phyloP scores from a whole-genome alignment of 2,113 vertebrate species.

The Serinus canaria region DNA sequence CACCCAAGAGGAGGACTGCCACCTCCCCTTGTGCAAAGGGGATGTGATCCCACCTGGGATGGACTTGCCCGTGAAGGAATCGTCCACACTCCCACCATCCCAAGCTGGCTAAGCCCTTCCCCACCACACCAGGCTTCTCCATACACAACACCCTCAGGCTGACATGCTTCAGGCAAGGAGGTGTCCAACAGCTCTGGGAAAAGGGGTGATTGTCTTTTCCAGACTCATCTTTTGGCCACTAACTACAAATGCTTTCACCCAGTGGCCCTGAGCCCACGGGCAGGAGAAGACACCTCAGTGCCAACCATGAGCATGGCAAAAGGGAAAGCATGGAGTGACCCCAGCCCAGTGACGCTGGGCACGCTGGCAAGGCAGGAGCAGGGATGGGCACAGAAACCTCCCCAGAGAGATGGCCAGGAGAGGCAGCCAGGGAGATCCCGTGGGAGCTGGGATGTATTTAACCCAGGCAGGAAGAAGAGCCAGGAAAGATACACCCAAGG shows the following conservation, averaged over 20 bases:
- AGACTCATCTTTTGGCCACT: not conserved
- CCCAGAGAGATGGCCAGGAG: not conserved
- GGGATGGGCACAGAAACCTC: not conserved
- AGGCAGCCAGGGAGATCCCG: not conserved
- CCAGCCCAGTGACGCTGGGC: fast-evolving
- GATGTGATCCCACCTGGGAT: not conserved
- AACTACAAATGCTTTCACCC: not conserved
- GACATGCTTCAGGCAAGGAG: fast-evolving
- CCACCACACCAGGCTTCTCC: not conserved
- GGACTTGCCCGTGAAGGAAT: not conserved
- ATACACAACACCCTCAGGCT: not conserved
- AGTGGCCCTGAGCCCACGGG: not conserved
- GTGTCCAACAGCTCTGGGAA: fast-evolving
- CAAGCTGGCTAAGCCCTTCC: not conserved
- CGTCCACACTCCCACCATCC: fast-evolving
- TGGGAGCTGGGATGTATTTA: not conserved
- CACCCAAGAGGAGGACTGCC: not conserved
- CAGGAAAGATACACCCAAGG: not conserved
- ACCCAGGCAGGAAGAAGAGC: not conserved
- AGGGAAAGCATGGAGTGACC: not conserved
- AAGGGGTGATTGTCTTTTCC: not conserved
- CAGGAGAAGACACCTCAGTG: not conserved
- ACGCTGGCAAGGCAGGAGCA: fast-evolving
- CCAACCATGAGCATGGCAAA: not conserved
- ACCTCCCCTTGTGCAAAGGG: not conserved